Evolutionary conservation across 2,797 vertebrate genomes (phyloP).

Genomic region (Tangara arthus): DNA sequence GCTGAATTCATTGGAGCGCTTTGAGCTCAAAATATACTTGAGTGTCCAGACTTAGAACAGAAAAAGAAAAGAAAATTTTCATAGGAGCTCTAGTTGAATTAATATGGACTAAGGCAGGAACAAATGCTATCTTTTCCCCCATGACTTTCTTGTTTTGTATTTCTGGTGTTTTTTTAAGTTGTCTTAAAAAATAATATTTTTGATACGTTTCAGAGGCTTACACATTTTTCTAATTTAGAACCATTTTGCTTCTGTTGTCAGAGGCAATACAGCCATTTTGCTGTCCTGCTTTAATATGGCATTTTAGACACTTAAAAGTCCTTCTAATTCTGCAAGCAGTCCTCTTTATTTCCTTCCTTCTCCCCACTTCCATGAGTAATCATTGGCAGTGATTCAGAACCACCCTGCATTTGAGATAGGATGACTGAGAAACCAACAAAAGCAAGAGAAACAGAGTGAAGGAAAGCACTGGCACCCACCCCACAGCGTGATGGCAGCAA

Average conservation of each 20-base stretch:
- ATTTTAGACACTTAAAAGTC: slow-evolving; percentile 2
- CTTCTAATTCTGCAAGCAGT: background rate
- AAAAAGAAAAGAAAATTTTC: background rate
- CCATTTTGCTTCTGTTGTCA: background rate
- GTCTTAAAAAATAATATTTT: background rate
- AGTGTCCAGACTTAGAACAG: background rate
- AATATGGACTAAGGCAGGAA: background rate
- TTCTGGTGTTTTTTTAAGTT: background rate
- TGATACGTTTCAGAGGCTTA: background rate
- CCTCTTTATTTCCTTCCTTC: slow-evolving; percentile 37
- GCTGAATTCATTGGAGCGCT: background rate
- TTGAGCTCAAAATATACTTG: background rate
- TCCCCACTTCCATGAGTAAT: background rate
- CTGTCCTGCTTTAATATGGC: background rate
- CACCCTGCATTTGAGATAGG: background rate
- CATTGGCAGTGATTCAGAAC: slow-evolving; percentile 31
- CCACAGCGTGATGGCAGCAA: background rate
- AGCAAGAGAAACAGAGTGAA: background rate
- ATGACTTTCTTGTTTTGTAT: background rate
- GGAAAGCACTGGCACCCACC: background rate
- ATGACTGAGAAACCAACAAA: slow-evolving; percentile 19
- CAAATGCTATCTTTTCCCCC: background rate
- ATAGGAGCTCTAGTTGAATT: background rate
- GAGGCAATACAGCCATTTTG: background rate
- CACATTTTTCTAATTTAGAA: background rate